Base-by-base conservation (phyloP, 2,888 invertebrate genomes). In the Acrobasis consociella region DNA sequence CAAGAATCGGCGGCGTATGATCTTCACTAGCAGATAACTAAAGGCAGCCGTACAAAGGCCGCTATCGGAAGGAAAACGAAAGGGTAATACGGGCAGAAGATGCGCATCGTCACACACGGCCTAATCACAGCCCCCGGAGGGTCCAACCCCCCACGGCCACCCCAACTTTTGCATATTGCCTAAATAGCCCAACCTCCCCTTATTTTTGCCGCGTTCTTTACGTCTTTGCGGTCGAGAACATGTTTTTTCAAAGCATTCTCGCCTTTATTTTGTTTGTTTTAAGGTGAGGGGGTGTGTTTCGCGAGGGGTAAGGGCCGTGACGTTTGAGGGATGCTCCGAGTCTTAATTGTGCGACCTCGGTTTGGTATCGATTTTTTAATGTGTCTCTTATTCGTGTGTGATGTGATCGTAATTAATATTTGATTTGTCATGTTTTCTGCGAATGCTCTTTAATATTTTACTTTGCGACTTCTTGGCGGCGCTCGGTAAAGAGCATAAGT, bases 41-140 rank as follows among this genome's bases (percentile, higher is more conserved):
- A 78, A 82, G 81, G 81, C 79, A 71, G 74, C 46, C 46, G 46
- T 74, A 90, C 91, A 91, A 91, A 91, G 89, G 91, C 89, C 82
- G 87, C 85, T 90, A 91, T 91, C 91, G 91, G 92, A 91, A 91
- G 91, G 89, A 91, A 87, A 87, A 82, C 89, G 90, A 91, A 91
- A 91, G 92, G 92, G 92, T 92, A 90, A 92, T 92, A 89, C 91
- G 92, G 92, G 92, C 89, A 86, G 89, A 91, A 92, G 92, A 92
- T 84, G 92, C 92, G 91, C 91, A 89, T 90, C 91, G 91, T 81
- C 91, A 90, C 91, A 91, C 91, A 91, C 91, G 88, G 90, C 88
- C 91, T 91, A 90, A 91, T 91, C 91, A 91, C 86, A 83, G 77
- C 79, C 72, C 72, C 76, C 72, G 37, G 49, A 60, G 49, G 38